phyloP scores from a whole-genome alignment of 1,140 invertebrate species.

The Drosophila nebulosa region DNA sequence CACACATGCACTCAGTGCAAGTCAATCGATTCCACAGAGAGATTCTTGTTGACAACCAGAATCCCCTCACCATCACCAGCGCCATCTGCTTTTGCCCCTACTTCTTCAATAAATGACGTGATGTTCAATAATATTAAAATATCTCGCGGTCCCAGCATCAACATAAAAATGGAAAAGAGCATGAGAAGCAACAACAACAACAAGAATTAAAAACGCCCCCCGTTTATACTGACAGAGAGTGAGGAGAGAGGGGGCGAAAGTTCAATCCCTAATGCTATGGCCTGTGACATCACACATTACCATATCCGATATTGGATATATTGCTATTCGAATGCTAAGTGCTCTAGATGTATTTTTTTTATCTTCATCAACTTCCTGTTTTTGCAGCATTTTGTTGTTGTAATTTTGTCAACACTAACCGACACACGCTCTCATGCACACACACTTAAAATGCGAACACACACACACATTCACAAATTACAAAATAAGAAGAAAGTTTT shows the following conservation, averaged over 20 bases:
- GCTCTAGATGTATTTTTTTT: slow-evolving; percentile 45
- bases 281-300: neutral
- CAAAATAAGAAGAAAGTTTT: slow-evolving; percentile 44
- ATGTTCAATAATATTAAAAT: slow-evolving; percentile 49
- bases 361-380: slow-evolving; percentile 60
- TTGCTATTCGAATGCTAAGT: neutral
- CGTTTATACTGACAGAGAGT: neutral
- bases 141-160: slow-evolving; percentile 26
- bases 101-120: slow-evolving; percentile 54
- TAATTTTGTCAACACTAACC: slow-evolving; percentile 72
- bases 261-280: neutral
- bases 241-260: neutral
- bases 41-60: slow-evolving; percentile 8
- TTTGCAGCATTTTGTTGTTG: slow-evolving; percentile 61
- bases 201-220: slow-evolving; percentile 49
- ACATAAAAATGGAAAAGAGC: slow-evolving; percentile 18
- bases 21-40: slow-evolving; percentile 56
- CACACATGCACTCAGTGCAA: slow-evolving; percentile 28
- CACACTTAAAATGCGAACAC: slow-evolving; percentile 3
- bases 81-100: neutral
- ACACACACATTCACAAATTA: slow-evolving; percentile 2
- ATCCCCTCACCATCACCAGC: slow-evolving; percentile 2
- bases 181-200: slow-evolving; percentile 25
- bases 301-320: slow-evolving; percentile 11
- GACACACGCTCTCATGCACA: slow-evolving; percentile 14